A percentile compares a stretch with the other conserved stretches of the same genome.
phyloP scores from a whole-genome alignment of 37 sponge, comb jelly and placozoan genomes.

The Spongia lamella region DNA sequence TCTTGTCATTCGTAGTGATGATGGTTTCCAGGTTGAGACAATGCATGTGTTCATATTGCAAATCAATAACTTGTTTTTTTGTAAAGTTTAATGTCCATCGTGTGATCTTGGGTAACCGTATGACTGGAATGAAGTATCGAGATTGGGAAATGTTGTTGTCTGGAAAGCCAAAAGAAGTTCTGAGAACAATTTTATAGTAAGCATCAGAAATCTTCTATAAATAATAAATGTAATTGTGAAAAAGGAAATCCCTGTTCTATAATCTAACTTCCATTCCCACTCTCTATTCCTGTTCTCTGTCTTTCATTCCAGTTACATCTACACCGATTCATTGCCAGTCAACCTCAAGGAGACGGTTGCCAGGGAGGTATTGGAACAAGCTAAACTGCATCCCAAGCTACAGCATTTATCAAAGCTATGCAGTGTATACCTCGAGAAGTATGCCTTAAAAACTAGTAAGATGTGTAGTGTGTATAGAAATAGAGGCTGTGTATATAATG shows the following conservation, averaged over 20 bases:
- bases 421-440: constrained; percentile 32
- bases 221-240: too few relatives aligned
- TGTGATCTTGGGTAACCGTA: constrained; percentile 17
- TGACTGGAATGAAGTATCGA: constrained; percentile 24
- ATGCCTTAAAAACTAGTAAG: constrained; percentile 51
- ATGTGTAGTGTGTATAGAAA: not conserved
- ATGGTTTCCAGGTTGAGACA: constrained; percentile 24
- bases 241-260: too few relatives aligned
- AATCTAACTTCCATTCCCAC: not conserved
- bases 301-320: constrained; percentile 27
- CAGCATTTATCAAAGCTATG: constrained; percentile 27
- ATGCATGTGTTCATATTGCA: too few relatives aligned
- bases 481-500: not conserved
- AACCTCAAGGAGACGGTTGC: constrained; percentile 6
- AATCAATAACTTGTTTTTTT: too few relatives aligned
- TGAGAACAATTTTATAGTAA: constrained; percentile 40
- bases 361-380: constrained; percentile 21
- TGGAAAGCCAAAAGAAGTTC: not conserved
- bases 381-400: constrained; percentile 25
- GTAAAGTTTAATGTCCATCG: constrained; percentile 24
- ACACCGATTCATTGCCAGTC: constrained; percentile 27
- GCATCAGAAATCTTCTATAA: too few relatives aligned
- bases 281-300: not conserved
- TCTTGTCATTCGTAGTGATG: constrained; percentile 19
- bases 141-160: constrained; percentile 50